These are phyloP conservation scores for mouse (Mus musculus) DNA, from an alignment of 2,113 vertebrate species.

Conservation along the genomic window GRCm39 chr5:150817001-150817500, in stretches of 20 bases:
- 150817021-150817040: neutral
- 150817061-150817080: neutral
- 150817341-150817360: neutral
- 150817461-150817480: too few relatives aligned
- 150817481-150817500: neutral
- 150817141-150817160: neutral
- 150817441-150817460: neutral
- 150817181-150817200: neutral
- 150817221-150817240: neutral
- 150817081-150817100: neutral
- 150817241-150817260: neutral
- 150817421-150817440: neutral
- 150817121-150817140: neutral
- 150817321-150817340: neutral
- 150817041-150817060: neutral
- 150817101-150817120: neutral
- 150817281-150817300: neutral
- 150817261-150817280: neutral
- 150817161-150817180: neutral
- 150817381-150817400: neutral
- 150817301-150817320: neutral
- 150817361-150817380: neutral
- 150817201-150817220: neutral
- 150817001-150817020: neutral
- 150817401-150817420: fast-evolving